phyloP scores from a whole-genome alignment of 2,888 invertebrate genomes.

The Mimachlamys varia region DNA sequence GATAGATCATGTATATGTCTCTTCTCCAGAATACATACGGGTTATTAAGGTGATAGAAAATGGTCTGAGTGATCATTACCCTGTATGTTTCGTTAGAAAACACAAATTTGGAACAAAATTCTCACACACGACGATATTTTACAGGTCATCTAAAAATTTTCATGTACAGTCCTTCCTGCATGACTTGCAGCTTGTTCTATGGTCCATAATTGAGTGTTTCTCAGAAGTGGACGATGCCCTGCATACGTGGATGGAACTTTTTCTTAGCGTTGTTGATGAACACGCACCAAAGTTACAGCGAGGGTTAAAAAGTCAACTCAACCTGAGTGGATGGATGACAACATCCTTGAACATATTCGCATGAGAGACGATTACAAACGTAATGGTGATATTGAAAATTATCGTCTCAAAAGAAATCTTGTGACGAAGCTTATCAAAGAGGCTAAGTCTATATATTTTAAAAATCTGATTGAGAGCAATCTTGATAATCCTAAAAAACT shows the following conservation, averaged over 20 bases:
- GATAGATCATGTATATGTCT: neutral
- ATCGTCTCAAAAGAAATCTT: neutral
- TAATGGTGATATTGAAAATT: neutral
- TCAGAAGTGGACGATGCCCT: neutral
- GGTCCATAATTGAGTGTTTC: neutral
- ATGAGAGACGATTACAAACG: neutral
- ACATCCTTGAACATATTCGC: neutral
- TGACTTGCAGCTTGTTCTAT: neutral
- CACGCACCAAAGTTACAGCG: neutral
- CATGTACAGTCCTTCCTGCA: neutral
- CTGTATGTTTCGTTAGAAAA: neutral
- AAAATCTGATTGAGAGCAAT: neutral
- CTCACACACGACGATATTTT: neutral
- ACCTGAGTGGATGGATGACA: neutral
- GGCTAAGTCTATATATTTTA: neutral
- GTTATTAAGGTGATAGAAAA: neutral
- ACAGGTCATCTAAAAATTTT: neutral
- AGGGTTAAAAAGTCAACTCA: neutral
- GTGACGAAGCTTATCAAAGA: neutral
- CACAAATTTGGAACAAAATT: neutral
- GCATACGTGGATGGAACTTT: too few relatives aligned
- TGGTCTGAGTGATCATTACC: neutral
- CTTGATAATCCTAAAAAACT: neutral
- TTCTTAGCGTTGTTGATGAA: neutral
- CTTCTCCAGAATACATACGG: neutral